Evolutionary conservation across 35 echinoderm and acorn worm species (phyloP), one percentile per base, ranked within the genome.

Genomic region (Amphiura filiformis): DNA sequence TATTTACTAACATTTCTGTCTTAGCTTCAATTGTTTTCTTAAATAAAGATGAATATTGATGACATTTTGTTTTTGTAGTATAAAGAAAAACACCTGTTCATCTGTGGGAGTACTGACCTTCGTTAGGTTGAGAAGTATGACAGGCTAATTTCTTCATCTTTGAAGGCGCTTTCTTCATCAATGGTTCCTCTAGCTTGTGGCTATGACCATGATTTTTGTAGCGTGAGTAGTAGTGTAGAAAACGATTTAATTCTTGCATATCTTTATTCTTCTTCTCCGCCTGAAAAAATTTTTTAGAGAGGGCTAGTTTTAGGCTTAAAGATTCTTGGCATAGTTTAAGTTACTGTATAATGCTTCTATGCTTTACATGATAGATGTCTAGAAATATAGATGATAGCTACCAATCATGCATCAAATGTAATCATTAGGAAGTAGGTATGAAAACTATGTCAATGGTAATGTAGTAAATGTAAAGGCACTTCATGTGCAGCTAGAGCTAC

Each of bases 171-270:
- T 92, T 90, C 31, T 78, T 94, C 22, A 92, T 91, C 37, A 99
- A 57, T 23, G 96, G 96, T 86, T 95, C 83, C 75, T 99, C 96
- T 17, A 99, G 65, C 17, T 84, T 82, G 47, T 87, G 88, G 76
- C 96, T 99, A 76, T 94, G 93, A 36, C 87, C 93, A 85, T 99
- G 96, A 81, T 99, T 99, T 49, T 91, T 82, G 57, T 90, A 99
- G 18, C 96, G 77, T 39, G 93, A 95, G 75, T 99, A 99, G 86
- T 94, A 99, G 65, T 99, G 96, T 14, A 99, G 65, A 86, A 99
- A 99, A 5, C 93, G 81, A 84, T 99, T 99, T 84, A 99, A 57
- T 70, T 95, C 87, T 56, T 95, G 89, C 90, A 99, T 92, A 41
- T 92, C 93, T 76, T 83, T 87, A 56, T 92, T 92, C 78, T 92